Conservation (phyloP, 2,113 vertebrate genomes). For the Acanthochromis polyacanthus region DNA sequence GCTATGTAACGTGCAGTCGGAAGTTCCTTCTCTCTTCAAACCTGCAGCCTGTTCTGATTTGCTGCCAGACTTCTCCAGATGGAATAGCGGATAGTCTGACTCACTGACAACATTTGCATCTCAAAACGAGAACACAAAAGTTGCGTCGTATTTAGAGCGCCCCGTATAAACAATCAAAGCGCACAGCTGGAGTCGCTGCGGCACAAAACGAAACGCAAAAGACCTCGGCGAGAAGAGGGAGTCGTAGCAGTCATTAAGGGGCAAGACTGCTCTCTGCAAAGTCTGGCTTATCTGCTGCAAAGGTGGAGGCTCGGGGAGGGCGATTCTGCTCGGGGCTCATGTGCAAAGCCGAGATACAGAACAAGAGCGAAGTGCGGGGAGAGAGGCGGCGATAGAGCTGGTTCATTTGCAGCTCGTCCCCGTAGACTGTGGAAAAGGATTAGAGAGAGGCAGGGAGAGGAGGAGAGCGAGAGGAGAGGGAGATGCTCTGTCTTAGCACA, state of each 20-base stretch:
- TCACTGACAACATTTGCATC: conserved; percentile 68
- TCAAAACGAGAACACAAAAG: conserved; percentile 38
- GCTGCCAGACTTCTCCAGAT: conserved; percentile 64
- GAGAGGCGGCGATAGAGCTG: conserved; percentile 64
- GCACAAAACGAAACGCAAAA: conserved; percentile 11
- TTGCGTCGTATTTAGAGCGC: conserved; percentile 12
- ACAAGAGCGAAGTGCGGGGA: conserved; percentile 65
- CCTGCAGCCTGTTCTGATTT: conserved; percentile 23
- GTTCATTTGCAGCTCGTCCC: conserved; percentile 80
- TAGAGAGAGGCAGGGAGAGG: conserved; percentile 62
- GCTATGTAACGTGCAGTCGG: conserved; percentile 13
- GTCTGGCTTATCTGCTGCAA: conserved; percentile 69
- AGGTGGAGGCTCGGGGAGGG: conserved; percentile 65
- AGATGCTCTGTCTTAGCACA: conserved; percentile 66
- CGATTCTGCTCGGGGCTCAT: conserved; percentile 73
- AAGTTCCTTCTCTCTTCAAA: conserved; percentile 2
- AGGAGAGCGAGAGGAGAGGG: conserved; percentile 15
- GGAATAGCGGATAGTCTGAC: conserved; percentile 56
- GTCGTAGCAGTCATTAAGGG: conserved; percentile 66
- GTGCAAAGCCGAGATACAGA: conserved; percentile 77
- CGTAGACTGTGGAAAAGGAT: conserved; percentile 76
- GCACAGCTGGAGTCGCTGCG: conserved; percentile 55
- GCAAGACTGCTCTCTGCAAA: conserved; percentile 54
- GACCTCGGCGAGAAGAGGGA: background rate
- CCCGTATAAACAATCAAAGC: conserved; percentile 29